These are phyloP conservation scores for Crotophaga sulcirostris DNA, from an alignment of 2,113 vertebrate genomes.

Conservation along the genomic window DNA sequence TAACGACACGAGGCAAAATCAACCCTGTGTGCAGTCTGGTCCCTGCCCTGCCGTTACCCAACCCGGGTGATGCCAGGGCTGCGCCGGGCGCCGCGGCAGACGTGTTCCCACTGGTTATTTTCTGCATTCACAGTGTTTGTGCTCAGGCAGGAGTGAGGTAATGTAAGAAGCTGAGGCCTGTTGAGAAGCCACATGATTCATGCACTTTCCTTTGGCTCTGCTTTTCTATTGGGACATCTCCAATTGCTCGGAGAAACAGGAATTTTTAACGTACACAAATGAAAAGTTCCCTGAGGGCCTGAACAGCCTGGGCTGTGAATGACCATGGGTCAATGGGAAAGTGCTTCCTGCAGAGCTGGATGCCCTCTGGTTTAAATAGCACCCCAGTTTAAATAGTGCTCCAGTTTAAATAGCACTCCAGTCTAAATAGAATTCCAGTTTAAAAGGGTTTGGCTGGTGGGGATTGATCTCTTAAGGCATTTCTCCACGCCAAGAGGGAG, in stretches of 20 bases:
- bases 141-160: neutral
- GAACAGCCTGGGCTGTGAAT: neutral
- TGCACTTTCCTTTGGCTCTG: neutral
- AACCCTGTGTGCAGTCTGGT: neutral
- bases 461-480: neutral
- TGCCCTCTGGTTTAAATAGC: neutral
- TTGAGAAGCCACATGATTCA: neutral
- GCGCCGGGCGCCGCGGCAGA: neutral
- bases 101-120: neutral
- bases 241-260: neutral
- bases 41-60: constrained; percentile 7
- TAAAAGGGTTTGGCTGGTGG: neutral
- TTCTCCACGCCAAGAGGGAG: neutral
- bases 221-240: neutral
- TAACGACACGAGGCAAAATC: neutral
- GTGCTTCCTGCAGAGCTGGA: neutral
- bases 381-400: neutral
- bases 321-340: neutral
- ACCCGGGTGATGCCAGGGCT: neutral
- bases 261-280: neutral
- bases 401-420: too few species aligned
- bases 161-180: neutral
- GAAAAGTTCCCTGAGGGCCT: neutral
- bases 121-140: neutral
- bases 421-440: neutral